phyloP scores from a whole-genome alignment of 2,888 invertebrate species.

The Ischnura elegans region DNA sequence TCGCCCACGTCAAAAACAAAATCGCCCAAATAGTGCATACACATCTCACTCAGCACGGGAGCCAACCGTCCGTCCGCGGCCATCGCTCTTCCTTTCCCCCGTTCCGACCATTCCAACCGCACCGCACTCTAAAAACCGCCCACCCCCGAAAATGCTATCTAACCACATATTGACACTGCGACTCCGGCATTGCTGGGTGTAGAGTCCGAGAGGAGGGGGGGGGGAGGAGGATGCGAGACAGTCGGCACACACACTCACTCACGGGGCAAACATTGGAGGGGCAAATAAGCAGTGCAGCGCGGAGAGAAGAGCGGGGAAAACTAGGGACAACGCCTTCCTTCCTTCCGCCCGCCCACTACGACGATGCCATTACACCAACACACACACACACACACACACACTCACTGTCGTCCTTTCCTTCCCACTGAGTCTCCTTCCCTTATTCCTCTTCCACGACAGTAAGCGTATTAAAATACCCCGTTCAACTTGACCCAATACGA shows the following conservation, averaged over 20 bases:
- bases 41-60: not conserved
- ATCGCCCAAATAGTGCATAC: not conserved
- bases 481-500: too few species aligned
- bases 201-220: not conserved
- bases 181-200: not conserved
- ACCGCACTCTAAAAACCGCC: not conserved
- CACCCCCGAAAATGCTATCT: conserved; percentile 10
- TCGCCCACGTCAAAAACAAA: not conserved
- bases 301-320: conserved; percentile 27
- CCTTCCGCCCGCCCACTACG: not conserved
- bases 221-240: conserved; percentile 19
- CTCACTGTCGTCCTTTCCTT: conserved; percentile 22
- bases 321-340: not conserved
- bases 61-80: not conserved
- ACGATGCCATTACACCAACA: not conserved
- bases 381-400: not conserved
- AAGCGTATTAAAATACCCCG: too few species aligned
- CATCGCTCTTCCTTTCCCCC: not conserved
- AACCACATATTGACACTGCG: conserved; percentile 50
- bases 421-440: too few species aligned
- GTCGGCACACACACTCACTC: conserved; percentile 53
- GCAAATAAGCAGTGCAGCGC: conserved; percentile 47
- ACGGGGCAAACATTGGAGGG: conserved; percentile 1
- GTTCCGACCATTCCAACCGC: not conserved
- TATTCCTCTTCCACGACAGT: too few species aligned